A percentile compares a stretch with the other conserved stretches of the same genome.
Conservation (phyloP, 1,140 invertebrate genomes). For the Pristionchus pacificus region DNA sequence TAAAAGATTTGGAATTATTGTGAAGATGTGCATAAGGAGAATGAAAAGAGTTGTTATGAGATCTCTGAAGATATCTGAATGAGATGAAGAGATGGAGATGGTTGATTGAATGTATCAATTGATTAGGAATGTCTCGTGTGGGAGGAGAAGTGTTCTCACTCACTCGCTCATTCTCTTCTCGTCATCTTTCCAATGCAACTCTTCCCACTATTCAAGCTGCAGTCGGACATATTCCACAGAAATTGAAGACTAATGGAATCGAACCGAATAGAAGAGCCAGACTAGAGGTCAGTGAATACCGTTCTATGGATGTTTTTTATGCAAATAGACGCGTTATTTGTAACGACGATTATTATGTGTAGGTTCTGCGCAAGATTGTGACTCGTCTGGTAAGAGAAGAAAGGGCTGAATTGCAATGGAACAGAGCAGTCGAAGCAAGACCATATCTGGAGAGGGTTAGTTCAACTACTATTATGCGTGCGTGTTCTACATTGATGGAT, state of each 20-base stretch:
- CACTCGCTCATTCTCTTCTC: background rate
- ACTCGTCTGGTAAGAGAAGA: slow-evolving; percentile 48
- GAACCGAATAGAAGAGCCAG: slow-evolving; percentile 24
- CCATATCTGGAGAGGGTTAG: slow-evolving; percentile 45
- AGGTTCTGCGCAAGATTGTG: slow-evolving; percentile 44
- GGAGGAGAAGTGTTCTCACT: no score
- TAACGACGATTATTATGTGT: slow-evolving; percentile 23
- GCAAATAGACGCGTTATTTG: slow-evolving; percentile 3
- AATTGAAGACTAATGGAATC: slow-evolving; percentile 40
- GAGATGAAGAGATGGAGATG: background rate
- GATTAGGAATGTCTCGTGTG: background rate
- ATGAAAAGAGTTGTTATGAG: no score
- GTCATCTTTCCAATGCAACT: slow-evolving; percentile 8
- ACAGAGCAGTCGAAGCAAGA: slow-evolving; percentile 44
- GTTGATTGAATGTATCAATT: no score
- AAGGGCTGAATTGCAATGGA: slow-evolving; percentile 44
- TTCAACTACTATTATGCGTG: no score
- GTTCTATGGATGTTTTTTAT: background rate
- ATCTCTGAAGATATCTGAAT: background rate
- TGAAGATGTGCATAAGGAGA: no score
- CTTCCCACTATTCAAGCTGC: slow-evolving; percentile 41
- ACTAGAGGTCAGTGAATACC: slow-evolving; percentile 5
- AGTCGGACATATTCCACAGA: slow-evolving; percentile 48
- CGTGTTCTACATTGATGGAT: no score
- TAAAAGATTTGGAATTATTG: no score